Conservation (phyloP, 2,113 vertebrate species). For the Micronycteris hirsuta region DNA sequence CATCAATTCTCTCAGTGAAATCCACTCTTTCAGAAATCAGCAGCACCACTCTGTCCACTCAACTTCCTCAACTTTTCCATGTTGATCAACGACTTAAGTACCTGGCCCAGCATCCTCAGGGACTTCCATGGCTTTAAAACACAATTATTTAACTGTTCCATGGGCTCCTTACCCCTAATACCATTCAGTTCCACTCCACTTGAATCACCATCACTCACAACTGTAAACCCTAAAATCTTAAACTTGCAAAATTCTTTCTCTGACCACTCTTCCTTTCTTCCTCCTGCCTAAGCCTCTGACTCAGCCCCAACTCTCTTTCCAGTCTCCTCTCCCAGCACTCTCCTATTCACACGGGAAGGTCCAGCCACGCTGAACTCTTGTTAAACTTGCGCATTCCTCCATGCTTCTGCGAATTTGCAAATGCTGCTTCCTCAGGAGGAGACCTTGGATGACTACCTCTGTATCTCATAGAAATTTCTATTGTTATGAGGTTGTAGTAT, state of each 20-base stretch:
- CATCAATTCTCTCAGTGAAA: not conserved
- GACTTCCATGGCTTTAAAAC: not conserved
- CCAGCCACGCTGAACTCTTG: not conserved
- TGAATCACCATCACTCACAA: not conserved
- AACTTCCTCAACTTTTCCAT: not conserved
- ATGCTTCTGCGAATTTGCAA: not conserved
- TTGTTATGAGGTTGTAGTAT: not conserved
- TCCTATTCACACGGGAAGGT: not conserved
- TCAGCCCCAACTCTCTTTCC: not conserved
- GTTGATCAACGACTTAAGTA: not conserved
- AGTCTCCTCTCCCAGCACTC: not conserved
- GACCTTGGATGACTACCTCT: not conserved
- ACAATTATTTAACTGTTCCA: not conserved
- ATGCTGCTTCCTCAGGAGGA: not conserved
- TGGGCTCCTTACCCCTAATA: not conserved
- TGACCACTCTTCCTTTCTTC: not conserved
- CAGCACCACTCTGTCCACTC: not conserved
- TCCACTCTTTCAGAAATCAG: not conserved
- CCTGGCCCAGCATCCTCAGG: not conserved
- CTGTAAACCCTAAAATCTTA: not conserved
- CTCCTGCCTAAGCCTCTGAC: too few relatives aligned
- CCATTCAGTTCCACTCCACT: not conserved
- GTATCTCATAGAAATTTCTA: not conserved
- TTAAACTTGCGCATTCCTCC: not conserved
- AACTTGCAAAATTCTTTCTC: not conserved